Evolutionary conservation across 2,888 invertebrate genomes (phyloP).

Genomic region (Muschampia plurimacula): DNA sequence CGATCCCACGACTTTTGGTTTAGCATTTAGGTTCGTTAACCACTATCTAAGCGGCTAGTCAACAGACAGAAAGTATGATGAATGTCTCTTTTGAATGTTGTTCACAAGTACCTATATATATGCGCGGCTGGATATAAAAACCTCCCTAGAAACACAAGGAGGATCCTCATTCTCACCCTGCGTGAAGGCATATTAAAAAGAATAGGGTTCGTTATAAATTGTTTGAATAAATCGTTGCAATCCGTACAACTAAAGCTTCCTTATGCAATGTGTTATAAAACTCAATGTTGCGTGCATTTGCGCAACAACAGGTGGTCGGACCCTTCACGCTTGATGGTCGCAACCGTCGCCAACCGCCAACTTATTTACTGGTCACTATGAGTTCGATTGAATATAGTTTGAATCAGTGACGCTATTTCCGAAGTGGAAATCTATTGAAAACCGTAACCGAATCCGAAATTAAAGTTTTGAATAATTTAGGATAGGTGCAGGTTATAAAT

Average conservation of each 20-base stretch:
- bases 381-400: conserved; percentile 40
- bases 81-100: not conserved
- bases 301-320: conserved; percentile 64
- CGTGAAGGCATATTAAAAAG: conserved; percentile 20
- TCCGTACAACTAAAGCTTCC: conserved; percentile 10
- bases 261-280: conserved; percentile 18
- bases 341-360: conserved; percentile 73
- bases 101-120: not conserved
- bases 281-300: conserved; percentile 24
- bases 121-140: not conserved
- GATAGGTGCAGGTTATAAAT: no score
- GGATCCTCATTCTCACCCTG: conserved; percentile 26
- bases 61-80: not conserved
- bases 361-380: conserved; percentile 51
- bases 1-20: no score
- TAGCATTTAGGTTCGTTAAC: no score
- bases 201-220: conserved; percentile 40
- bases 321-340: conserved; percentile 72
- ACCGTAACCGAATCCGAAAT: no score
- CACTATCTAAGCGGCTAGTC: no score
- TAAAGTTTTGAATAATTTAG: no score
- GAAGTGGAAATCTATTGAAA: no score
- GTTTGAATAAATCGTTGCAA: conserved; percentile 27
- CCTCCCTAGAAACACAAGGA: conserved; percentile 7
- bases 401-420: conserved; percentile 13